Evolutionary conservation across 2,888 invertebrate genomes (phyloP), one percentile per base, ranked within the genome.

Genomic region (Pseudolycoriella hygida): DNA sequence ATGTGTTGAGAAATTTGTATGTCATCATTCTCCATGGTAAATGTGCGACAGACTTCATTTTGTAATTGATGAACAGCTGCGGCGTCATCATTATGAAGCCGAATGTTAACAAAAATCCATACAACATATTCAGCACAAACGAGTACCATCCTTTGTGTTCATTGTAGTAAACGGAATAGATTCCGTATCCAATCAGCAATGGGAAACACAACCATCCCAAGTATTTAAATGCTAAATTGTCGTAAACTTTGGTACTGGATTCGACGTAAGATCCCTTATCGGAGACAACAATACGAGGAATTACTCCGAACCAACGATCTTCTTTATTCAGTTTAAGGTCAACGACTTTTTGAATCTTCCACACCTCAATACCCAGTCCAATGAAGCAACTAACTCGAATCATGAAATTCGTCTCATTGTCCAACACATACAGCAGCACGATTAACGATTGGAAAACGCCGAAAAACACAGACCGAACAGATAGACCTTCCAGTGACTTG

Each of bases 71-170:
- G 61, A 98, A 98, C 50, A 99, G 69, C 66, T 98, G 98, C 5
- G 98, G 98, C n/a, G 97, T 98, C 97, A 98, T 98, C 89, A 97
- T 93, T 47, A 99, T 99, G 63, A 98, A 98, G 49, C 98, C 94
- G 64, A 99, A 99, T 2, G 96, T 98, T 48, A 98, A 71, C 47
- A 98, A 72, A 66, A 94, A 99, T 45, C 98, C 97, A 66, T 98
- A 98, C 49, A 97, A 74, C 85, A 98, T 88, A 60, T 84, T 86
- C 25, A 99, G 74, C 32, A 94, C 75, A 71, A 92, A 99, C 11
- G 96, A 97, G 64, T 99, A 99, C 97, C 97, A 99, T 53, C 98
- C 94, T 62, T 88, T 93, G 66, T 99, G 97, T 62, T 98, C 97
- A 53, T 85, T 76, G 66, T 98, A 98, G 46, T 96, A 66, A 39